Percentiles rank a stretch among this genome's conserved stretches.
Conservation (phyloP, 2,888 invertebrate species). For the Drosophila parthenogenetica region DNA sequence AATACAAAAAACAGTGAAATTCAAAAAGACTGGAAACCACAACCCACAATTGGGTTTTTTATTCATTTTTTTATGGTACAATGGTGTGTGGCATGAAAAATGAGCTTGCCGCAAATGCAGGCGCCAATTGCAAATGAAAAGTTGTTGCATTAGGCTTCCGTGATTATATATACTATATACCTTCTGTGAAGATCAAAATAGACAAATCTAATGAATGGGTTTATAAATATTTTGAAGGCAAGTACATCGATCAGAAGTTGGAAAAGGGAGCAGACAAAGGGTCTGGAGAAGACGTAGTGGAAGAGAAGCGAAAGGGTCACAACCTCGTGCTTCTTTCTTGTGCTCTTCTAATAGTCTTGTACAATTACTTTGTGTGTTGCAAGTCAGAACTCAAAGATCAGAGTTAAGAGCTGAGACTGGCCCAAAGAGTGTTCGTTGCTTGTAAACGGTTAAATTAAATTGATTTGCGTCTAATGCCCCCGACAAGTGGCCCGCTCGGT, state of each 20-base stretch:
- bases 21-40: constrained; percentile 18
- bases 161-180: constrained; percentile 45
- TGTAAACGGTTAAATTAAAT: constrained; percentile 82
- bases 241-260: constrained; percentile 64
- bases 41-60: constrained; percentile 26
- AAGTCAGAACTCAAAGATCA: constrained; percentile 46
- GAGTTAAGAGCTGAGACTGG: background rate
- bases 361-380: constrained; percentile 62
- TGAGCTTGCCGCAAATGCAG: constrained; percentile 64
- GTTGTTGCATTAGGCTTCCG: constrained; percentile 52
- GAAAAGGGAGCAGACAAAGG: background rate
- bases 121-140: constrained; percentile 74
- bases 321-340: background rate
- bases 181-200: constrained; percentile 44
- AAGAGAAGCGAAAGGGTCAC: background rate
- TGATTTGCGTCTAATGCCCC: constrained; percentile 82
- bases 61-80: background rate
- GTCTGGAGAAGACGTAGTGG: background rate
- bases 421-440: constrained; percentile 54
- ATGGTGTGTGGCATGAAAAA: constrained; percentile 60
- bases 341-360: constrained; percentile 72
- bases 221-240: constrained; percentile 81
- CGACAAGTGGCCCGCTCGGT: constrained; percentile 79
- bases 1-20: constrained; percentile 14
- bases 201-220: constrained; percentile 72